phyloP scores from a whole-genome alignment of 2,113 vertebrate species.

The Chaenocephalus aceratus region DNA sequence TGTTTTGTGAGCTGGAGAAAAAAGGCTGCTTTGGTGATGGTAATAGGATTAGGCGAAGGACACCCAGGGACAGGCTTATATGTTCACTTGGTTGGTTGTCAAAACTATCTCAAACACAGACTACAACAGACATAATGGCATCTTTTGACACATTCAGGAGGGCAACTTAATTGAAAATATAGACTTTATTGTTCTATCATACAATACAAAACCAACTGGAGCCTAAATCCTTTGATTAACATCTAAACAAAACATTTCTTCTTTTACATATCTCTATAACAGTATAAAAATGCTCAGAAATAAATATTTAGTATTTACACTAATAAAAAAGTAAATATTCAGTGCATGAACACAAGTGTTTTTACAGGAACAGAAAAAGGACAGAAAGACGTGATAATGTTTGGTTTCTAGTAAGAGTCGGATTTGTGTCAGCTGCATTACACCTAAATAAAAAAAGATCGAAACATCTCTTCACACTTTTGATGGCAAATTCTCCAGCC shows the following conservation, averaged over 20 bases:
- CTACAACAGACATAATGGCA: slow-evolving; percentile 56
- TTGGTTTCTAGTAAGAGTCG: slow-evolving; percentile 46
- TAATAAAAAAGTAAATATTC: slow-evolving; percentile 75
- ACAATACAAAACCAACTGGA: slow-evolving; percentile 78
- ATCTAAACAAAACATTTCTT: slow-evolving; percentile 63
- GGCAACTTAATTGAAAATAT: slow-evolving; percentile 84
- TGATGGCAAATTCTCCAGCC: slow-evolving; percentile 52
- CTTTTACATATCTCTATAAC: slow-evolving; percentile 68
- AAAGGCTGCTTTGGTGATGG: slow-evolving; percentile 72
- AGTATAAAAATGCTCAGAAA: slow-evolving; percentile 81
- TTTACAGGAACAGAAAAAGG: slow-evolving; percentile 42
- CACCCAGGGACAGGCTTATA: slow-evolving; percentile 78
- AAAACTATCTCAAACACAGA: slow-evolving; percentile 67
- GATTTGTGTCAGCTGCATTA: slow-evolving; percentile 48
- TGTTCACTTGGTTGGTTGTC: slow-evolving; percentile 76
- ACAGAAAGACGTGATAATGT: slow-evolving; percentile 53
- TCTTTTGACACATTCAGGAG: slow-evolving; percentile 67
- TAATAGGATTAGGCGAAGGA: slow-evolving; percentile 81
- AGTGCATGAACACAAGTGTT: slow-evolving; percentile 82
- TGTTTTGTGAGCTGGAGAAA: slow-evolving; percentile 73
- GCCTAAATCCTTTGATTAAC: slow-evolving; percentile 72
- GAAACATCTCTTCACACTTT: slow-evolving; percentile 56
- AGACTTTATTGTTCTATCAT: slow-evolving; percentile 86
- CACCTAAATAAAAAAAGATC: slow-evolving; percentile 50
- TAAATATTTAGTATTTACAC: slow-evolving; percentile 86